Evolutionary conservation across 2,888 invertebrate species (phyloP).

Genomic region (Tetranychus piercei): DNA sequence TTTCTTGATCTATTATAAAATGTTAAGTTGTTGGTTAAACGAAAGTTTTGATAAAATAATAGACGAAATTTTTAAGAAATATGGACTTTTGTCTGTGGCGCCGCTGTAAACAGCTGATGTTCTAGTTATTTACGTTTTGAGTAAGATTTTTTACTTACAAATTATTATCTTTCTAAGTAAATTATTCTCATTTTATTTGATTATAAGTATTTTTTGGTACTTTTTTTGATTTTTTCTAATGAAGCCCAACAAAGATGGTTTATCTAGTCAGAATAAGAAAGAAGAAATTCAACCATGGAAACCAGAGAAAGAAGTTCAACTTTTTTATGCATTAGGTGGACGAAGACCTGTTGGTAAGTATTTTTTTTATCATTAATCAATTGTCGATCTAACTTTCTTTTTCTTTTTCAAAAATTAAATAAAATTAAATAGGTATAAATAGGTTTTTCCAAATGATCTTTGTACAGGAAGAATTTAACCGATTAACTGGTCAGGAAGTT

Average conservation of each 20-base stretch:
- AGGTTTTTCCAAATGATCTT: slow-evolving; percentile 17
- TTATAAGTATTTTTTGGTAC: too few species aligned
- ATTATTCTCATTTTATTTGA: too few species aligned
- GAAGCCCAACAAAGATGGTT: background rate
- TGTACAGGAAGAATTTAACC: slow-evolving; percentile 11
- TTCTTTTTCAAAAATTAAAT: background rate
- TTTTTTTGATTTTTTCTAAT: background rate
- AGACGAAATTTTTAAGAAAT: too few species aligned
- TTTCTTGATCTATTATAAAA: too few species aligned
- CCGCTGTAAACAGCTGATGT: too few species aligned
- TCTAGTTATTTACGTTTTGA: too few species aligned
- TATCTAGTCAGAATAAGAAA: background rate
- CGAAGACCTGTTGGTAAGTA: slow-evolving; percentile 19
- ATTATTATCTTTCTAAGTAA: too few species aligned
- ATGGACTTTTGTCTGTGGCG: too few species aligned
- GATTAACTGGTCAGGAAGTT: slow-evolving; percentile 11
- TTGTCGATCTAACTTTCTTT: background rate
- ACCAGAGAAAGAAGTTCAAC: slow-evolving; percentile 18
- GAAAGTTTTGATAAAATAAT: too few species aligned
- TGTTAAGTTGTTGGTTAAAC: too few species aligned
- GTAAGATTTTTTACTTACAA: too few species aligned
- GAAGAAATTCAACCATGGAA: slow-evolving; percentile 1
- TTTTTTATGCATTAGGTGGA: slow-evolving; percentile 17
- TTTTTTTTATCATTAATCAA: background rate
- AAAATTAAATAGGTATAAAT: background rate